Percentiles rank a stretch among this genome's conserved stretches.
Evolutionary conservation across 2,888 invertebrate genomes (phyloP).

Genomic region (Diabrotica balteata): DNA sequence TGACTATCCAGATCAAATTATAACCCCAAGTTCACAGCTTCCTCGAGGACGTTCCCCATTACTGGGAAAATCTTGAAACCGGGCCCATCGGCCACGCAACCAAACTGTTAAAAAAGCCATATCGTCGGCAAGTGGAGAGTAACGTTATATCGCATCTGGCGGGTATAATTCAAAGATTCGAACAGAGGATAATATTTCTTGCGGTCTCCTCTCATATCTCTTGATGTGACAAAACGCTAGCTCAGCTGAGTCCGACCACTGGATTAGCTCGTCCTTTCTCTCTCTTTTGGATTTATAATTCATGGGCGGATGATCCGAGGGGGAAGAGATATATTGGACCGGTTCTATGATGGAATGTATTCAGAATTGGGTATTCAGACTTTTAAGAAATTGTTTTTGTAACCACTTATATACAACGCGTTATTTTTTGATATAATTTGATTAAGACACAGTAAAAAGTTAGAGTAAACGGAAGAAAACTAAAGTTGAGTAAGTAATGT

Average conservation of each 20-base stretch:
- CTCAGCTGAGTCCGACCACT: slow-evolving; percentile 55
- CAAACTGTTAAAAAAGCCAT: slow-evolving; percentile 13
- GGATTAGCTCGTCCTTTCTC: slow-evolving; percentile 48
- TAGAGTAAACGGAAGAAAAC: too few relatives aligned
- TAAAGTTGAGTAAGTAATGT: too few relatives aligned
- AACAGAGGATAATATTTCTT: slow-evolving; percentile 58
- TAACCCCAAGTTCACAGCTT: too few relatives aligned
- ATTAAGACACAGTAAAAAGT: too few relatives aligned
- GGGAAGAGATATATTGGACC: background rate
- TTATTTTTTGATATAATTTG: too few relatives aligned
- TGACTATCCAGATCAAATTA: too few relatives aligned
- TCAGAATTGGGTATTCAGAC: too few relatives aligned
- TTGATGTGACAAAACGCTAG: slow-evolving; percentile 59
- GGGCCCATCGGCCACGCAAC: too few relatives aligned
- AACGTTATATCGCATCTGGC: slow-evolving; percentile 48
- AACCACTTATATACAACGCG: background rate
- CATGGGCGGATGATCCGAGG: slow-evolving; percentile 3
- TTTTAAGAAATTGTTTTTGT: too few relatives aligned
- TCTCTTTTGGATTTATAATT: slow-evolving; percentile 41
- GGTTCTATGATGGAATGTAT: too few relatives aligned
- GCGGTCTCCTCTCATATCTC: slow-evolving; percentile 56
- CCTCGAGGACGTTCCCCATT: too few relatives aligned
- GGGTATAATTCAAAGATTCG: slow-evolving; percentile 57
- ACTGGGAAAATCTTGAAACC: too few relatives aligned
- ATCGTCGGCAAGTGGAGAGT: slow-evolving; percentile 29